phyloP scores from a whole-genome alignment of 1,140 invertebrate species.

The Teleopsis dalmanni region DNA sequence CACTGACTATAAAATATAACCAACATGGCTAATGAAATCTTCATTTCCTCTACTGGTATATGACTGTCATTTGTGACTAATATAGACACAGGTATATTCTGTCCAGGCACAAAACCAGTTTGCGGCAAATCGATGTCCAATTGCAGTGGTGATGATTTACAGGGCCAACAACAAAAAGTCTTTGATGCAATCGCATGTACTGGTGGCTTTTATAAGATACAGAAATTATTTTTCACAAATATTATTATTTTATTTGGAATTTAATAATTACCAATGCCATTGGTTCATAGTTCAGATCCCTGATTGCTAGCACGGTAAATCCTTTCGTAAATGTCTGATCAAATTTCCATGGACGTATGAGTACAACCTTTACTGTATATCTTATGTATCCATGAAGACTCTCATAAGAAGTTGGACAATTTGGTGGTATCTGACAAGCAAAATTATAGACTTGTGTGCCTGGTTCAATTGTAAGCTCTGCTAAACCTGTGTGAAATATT shows the following conservation, averaged over 20 bases:
- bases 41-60: conserved; percentile 46
- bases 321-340: conserved; percentile 61
- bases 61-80: conserved; percentile 42
- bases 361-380: conserved; percentile 56
- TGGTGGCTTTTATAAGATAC: conserved; percentile 30
- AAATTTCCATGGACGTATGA: conserved; percentile 68
- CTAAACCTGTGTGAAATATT: not conserved
- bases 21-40: conserved; percentile 45
- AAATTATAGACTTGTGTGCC: conserved; percentile 55
- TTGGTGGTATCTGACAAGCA: conserved; percentile 49
- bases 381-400: conserved; percentile 58
- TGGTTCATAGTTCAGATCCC: conserved; percentile 59
- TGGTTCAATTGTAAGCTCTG: conserved; percentile 19
- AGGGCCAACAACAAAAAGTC: conserved; percentile 32
- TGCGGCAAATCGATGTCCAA: conserved; percentile 27
- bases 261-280: conserved; percentile 17
- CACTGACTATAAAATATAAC: conserved; percentile 44
- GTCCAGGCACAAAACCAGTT: conserved; percentile 34
- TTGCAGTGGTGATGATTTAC: conserved; percentile 23
- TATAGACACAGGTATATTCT: conserved; percentile 24
- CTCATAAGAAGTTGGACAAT: conserved; percentile 63
- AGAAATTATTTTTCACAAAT: not conserved
- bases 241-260: not conserved
- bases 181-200: conserved; percentile 22
- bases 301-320: conserved; percentile 62